A percentile compares a stretch with the other conserved stretches of the same genome.
These are phyloP conservation scores for Hemitrygon akajei DNA, from an alignment of 2,797 vertebrate genomes.

Conservation along the genomic window DNA sequence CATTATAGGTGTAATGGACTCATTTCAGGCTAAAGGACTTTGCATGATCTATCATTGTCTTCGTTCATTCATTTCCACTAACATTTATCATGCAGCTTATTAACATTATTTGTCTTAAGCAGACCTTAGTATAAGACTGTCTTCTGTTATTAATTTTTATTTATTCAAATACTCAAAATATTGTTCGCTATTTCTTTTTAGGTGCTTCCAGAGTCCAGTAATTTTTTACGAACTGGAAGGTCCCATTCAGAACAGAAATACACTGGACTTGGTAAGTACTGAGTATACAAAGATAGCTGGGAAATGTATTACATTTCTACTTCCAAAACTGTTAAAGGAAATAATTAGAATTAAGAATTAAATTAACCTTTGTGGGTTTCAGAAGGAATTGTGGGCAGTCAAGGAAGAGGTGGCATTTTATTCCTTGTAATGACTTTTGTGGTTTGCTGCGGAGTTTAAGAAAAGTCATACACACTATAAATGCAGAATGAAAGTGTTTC, in stretches of 20 bases:
- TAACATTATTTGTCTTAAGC: slow-evolving; percentile 71
- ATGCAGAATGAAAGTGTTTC: slow-evolving; percentile 25
- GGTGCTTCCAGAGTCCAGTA: slow-evolving; percentile 74
- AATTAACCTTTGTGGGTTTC: not conserved
- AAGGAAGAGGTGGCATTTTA: not conserved
- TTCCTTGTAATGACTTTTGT: not conserved
- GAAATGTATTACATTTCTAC: not conserved
- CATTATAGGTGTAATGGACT: slow-evolving; percentile 65
- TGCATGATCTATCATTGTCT: slow-evolving; percentile 70
- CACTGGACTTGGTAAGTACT: slow-evolving; percentile 70
- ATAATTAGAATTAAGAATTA: not conserved
- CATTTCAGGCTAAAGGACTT: slow-evolving; percentile 63
- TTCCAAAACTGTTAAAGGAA: not conserved
- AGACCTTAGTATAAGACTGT: slow-evolving; percentile 55
- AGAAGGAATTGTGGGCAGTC: not conserved
- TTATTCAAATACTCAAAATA: slow-evolving; percentile 41
- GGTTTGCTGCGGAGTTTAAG: not conserved
- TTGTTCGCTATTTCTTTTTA: slow-evolving; percentile 53
- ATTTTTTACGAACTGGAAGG: slow-evolving; percentile 64
- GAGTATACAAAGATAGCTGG: not conserved
- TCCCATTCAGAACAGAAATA: slow-evolving; percentile 73
- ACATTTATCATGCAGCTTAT: slow-evolving; percentile 71
- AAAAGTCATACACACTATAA: not conserved
- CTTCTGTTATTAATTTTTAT: slow-evolving; percentile 38
- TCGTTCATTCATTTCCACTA: slow-evolving; percentile 63